A percentile compares a stretch with the other conserved stretches of the same genome.
Evolutionary conservation across 1,140 invertebrate genomes (phyloP).

Genomic region (Melitaea cinxia): DNA sequence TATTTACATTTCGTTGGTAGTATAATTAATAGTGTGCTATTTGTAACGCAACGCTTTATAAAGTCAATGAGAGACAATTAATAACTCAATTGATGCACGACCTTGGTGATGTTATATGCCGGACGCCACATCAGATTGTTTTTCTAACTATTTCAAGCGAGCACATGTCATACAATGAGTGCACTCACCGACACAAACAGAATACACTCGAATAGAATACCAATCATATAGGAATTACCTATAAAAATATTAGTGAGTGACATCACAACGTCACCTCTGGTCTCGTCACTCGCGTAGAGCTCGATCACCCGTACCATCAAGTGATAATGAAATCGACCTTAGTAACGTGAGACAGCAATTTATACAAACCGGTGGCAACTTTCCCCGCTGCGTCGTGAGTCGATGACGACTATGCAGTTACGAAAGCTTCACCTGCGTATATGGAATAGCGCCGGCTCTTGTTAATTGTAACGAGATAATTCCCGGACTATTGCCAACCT

Average conservation of each 20-base stretch:
- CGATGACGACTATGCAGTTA: constrained; percentile 69
- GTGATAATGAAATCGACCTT: constrained; percentile 65
- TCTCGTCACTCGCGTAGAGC: background rate
- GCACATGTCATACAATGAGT: constrained; percentile 32
- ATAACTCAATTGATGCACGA: constrained; percentile 60
- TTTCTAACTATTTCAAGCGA: constrained; percentile 49
- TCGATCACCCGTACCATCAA: constrained; percentile 23
- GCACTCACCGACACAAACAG: background rate
- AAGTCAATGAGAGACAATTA: constrained; percentile 64
- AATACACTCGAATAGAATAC: constrained; percentile 4
- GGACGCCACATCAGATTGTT: constrained; percentile 54
- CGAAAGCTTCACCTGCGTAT: constrained; percentile 73
- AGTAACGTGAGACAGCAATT: constrained; percentile 54
- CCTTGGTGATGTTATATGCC: constrained; percentile 52
- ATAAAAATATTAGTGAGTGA: constrained; percentile 7
- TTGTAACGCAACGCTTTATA: constrained; percentile 52
- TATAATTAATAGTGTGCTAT: constrained; percentile 49
- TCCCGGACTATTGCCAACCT: constrained; percentile 5
- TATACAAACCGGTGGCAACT: constrained; percentile 66
- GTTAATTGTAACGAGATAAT: constrained; percentile 31
- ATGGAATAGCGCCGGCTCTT: constrained; percentile 55
- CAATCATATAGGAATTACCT: background rate
- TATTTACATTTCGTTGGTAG: constrained; percentile 16
- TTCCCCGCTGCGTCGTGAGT: constrained; percentile 56
- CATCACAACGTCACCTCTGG: background rate